These are phyloP conservation scores for Phalacrocorax pelagicus DNA, from an alignment of 2,113 vertebrate species.

Conservation along the genomic window DNA sequence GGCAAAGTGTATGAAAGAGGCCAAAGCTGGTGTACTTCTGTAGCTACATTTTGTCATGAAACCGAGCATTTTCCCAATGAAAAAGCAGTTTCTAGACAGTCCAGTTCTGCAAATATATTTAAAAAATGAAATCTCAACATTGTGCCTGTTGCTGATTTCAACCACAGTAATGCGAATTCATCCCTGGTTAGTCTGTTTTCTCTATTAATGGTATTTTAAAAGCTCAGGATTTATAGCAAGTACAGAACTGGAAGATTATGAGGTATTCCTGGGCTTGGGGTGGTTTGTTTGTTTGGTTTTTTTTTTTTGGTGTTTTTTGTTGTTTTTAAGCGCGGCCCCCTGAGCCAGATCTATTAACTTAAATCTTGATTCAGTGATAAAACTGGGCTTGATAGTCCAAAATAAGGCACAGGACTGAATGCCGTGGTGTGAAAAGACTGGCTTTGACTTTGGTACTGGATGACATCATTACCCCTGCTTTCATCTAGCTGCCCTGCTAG, in stretches of 20 bases:
- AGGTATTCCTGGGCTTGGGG: neutral
- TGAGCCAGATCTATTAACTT: neutral
- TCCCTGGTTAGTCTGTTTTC: neutral
- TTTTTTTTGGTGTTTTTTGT: too few species aligned
- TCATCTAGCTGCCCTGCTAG: accelerated
- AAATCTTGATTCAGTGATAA: neutral
- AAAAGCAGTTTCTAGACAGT: neutral
- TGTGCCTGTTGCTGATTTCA: neutral
- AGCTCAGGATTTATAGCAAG: neutral
- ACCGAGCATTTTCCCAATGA: neutral
- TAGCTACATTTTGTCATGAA: neutral
- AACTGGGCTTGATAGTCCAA: neutral
- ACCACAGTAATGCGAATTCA: neutral
- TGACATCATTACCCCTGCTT: neutral
- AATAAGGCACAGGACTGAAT: neutral
- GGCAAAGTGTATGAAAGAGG: neutral
- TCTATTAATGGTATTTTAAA: neutral
- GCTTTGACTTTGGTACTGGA: neutral
- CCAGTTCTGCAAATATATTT: neutral
- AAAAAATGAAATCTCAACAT: neutral
- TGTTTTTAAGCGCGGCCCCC: neutral
- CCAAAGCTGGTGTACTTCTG: neutral
- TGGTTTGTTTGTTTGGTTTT: too few species aligned
- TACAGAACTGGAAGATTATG: neutral
- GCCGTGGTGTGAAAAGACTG: neutral